Percentiles rank a stretch among this genome's conserved stretches.
Conservation (phyloP, 1,140 invertebrate genomes). For the Listronotus oregonensis region DNA sequence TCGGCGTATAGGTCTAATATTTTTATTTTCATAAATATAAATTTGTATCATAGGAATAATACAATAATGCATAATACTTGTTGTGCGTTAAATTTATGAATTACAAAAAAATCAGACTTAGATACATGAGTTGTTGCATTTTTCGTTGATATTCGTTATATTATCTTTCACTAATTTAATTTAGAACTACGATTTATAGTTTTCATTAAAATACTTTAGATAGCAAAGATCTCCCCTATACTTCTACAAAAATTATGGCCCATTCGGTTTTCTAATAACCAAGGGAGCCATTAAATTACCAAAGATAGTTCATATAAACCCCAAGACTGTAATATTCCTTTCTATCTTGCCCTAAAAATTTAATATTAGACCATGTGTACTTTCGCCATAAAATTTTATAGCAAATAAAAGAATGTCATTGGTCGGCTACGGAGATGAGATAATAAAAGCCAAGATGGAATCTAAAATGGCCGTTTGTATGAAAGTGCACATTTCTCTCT, state of each 20-base stretch:
- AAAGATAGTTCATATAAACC: slow-evolving; percentile 25
- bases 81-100: too few species aligned
- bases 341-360: slow-evolving; percentile 28
- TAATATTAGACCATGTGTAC: slow-evolving; percentile 30
- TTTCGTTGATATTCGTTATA: too few species aligned
- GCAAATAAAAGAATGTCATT: not conserved
- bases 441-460: slow-evolving; percentile 24
- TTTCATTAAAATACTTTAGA: too few species aligned
- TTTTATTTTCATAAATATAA: too few species aligned
- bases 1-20: too few species aligned
- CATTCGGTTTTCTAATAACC: slow-evolving; percentile 18
- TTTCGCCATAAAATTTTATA: slow-evolving; percentile 20
- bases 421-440: slow-evolving; percentile 5
- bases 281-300: slow-evolving; percentile 21
- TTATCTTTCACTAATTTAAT: too few species aligned
- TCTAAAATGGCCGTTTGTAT: slow-evolving; percentile 21
- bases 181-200: too few species aligned
- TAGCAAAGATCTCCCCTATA: too few species aligned
- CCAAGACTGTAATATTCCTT: slow-evolving; percentile 20
- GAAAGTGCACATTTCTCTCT: slow-evolving; percentile 26
- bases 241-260: slow-evolving; percentile 3
- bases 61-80: too few species aligned
- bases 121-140: too few species aligned
- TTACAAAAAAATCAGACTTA: too few species aligned
- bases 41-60: too few species aligned